Evolutionary conservation across 2,113 vertebrate species (phyloP), one percentile per base, ranked within the genome.

Genomic region (Esox niger): DNA sequence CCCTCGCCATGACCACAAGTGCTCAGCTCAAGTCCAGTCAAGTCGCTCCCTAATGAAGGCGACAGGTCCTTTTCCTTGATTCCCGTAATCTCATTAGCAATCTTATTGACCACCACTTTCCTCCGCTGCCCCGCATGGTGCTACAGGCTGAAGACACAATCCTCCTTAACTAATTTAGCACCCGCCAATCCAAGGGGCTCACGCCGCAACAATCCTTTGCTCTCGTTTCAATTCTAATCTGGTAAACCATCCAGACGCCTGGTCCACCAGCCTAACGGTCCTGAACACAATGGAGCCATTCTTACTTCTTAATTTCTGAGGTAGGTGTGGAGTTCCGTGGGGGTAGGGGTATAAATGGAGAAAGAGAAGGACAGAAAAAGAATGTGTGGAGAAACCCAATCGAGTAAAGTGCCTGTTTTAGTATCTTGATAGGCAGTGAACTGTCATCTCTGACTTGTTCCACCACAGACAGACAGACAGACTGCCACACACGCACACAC

Each of bases 81-180:
- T 88, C 77, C 82, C 65, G 86, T 93, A 90, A 93, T 93, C 93
- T 91, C 84, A 90, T 91, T 91, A 89, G 86, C 92, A 93, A 92
- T 91, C 91, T 92, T 89, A 91, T 91, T 87, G 89, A 85, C 74
- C 80, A 86, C 76, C 87, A 66, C 64, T 66, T 66, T 35, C 85
- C 79, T 89, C 86, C 88, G 70, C 84, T 90, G 89, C 88, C 87
- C 89, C 81, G 77, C 87, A n/a, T n/a, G n/a, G 88, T 90, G 11
- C 38, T 43, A 43, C 38, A 4, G 13, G 38, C 38, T 15, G 38
- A 10, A 43, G 38, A 78, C 59, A 67, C 90, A 94, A 94, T 93
- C 92, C 90, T 89, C 92, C 92, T 92, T 87, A 83, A 87, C 81
- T 92, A 92, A 93, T 89, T 90, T 86, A 4, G 85, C 77, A 83